Base-by-base conservation (phyloP, 2,113 vertebrate species). In the Cairina moschata region DNA sequence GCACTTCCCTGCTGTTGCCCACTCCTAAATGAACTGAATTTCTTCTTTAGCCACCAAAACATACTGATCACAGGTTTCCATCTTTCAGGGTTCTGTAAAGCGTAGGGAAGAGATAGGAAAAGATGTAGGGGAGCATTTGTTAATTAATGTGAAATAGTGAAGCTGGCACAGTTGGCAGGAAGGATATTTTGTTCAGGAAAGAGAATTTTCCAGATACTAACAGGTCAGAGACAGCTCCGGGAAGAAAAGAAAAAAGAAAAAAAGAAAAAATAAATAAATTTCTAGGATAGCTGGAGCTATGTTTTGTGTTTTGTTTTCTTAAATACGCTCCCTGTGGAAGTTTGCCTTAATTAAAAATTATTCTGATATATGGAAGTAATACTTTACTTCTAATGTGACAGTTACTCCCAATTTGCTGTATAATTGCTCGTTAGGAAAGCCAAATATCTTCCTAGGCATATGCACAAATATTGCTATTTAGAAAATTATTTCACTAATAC, bases 321-420 rank as follows among this genome's bases (percentile, higher is more conserved):
- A 95, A 82, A 55, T n/a, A 36, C 13, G 54, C 56, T 73, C 73
- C 83, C 92, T 79, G 58, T 84, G 93, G 69, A 76, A 66, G 74
- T 11, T 87, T 54, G 75, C 29, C 83, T 58, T 97, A 92, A 95
- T 93, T 79, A 93, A 83, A 93, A 92, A 95, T 95, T 94, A 95
- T 96, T 92, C 93, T 79, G 58, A 74, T 36, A 26, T 9, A 74
- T 17, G 17, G 69, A 87, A 69, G 62, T 66, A 79, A 94, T 59
- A 65, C 20, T 84, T 79, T 73, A 65, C 73, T 94, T 82, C 83
- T 55, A 77, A 96, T 88, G 77, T 63, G 86, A 86, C 88, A 84
- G 90, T 94, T 89, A 79, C 36, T 59, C 25, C 40, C n/a, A 62
- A 66, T 94, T 86, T 84, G 62, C 36, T 66, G 18, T 20, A 44